A percentile compares a stretch with the other conserved stretches of the same genome.
Conservation (phyloP, 2,888 invertebrate genomes). For the Rhorus exstirpatorius region DNA sequence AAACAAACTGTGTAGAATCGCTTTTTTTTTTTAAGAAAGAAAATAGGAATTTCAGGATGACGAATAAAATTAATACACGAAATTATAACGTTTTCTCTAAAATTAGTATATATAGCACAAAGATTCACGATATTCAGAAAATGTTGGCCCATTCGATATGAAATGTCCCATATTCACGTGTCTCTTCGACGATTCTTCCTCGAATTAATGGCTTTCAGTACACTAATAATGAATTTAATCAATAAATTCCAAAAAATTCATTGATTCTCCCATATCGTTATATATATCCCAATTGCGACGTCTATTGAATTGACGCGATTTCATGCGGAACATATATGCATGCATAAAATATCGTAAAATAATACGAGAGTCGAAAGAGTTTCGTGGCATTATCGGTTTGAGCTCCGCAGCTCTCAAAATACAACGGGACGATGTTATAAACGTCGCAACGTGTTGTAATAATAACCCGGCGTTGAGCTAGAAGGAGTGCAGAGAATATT, state of each 20-base stretch:
- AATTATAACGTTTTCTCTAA: no score
- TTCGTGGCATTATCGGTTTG: constrained; percentile 37
- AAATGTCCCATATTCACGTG: background rate
- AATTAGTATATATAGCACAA: no score
- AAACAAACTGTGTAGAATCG: no score
- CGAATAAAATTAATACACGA: no score
- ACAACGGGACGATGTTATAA: constrained; percentile 46
- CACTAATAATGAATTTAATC: background rate
- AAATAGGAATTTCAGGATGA: no score
- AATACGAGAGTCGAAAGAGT: constrained; percentile 39
- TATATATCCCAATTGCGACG: background rate
- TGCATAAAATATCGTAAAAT: background rate
- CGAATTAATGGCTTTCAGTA: background rate
- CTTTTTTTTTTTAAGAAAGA: no score
- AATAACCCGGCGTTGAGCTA: constrained; percentile 54
- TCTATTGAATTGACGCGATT: constrained; percentile 7
- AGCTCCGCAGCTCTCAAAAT: constrained; percentile 56
- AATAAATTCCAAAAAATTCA: constrained; percentile 7
- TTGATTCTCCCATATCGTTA: background rate
- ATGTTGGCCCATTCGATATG: background rate
- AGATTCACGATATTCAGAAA: no score
- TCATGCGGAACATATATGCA: background rate
- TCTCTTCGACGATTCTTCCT: background rate
- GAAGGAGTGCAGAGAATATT: constrained; percentile 36
- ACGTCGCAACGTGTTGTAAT: constrained; percentile 48